Evolutionary conservation across 2,797 vertebrate genomes (phyloP).

Genomic region (Holocentrus rufus): DNA sequence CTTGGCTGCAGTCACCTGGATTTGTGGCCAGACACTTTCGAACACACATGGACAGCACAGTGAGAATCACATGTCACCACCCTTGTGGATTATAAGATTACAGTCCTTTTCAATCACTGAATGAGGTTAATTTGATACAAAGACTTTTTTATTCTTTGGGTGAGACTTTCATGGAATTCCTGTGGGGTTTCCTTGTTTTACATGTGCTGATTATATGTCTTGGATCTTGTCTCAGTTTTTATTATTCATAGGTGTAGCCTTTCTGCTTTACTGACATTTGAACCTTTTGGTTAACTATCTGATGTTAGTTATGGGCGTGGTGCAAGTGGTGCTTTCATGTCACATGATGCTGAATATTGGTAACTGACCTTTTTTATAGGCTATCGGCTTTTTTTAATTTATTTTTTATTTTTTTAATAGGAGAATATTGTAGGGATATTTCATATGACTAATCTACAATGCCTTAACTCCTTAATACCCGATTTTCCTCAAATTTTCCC

Average conservation of each 20-base stretch:
- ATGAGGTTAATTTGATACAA: background rate
- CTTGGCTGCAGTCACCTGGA: conserved; percentile 15
- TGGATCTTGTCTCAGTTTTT: background rate
- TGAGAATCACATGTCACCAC: background rate
- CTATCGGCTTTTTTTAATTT: no score
- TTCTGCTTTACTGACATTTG: no score
- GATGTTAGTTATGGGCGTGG: no score
- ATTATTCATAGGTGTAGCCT: background rate
- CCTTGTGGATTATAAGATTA: conserved; percentile 5
- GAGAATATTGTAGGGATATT: no score
- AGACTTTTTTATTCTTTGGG: background rate
- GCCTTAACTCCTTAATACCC: no score
- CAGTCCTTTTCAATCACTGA: background rate
- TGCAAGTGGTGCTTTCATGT: no score
- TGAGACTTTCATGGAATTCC: background rate
- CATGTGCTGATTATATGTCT: background rate
- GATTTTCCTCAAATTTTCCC: no score
- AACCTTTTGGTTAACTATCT: no score
- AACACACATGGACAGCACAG: conserved; percentile 5
- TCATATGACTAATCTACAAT: no score
- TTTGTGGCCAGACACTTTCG: background rate
- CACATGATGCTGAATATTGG: no score
- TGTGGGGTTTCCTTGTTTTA: conserved; percentile 4
- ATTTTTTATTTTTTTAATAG: no score
- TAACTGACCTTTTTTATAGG: no score